Base-by-base conservation (phyloP, 2,888 invertebrate genomes). In the Peribatodes rhomboidaria region DNA sequence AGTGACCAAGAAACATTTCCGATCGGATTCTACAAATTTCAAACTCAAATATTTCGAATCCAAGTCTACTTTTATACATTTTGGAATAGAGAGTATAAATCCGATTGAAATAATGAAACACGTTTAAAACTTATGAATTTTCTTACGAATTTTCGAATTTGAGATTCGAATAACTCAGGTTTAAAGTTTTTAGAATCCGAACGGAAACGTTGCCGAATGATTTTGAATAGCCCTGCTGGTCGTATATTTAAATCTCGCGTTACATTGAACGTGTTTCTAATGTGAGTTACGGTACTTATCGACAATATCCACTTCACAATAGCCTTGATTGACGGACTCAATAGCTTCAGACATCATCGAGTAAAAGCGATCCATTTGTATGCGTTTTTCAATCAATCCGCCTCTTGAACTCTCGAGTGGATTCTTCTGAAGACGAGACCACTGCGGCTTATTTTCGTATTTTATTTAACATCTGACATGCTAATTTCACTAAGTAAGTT, bases 341-440 rank as follows among this genome's bases (percentile, higher is more conserved):
- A 78, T 80, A 75, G 76, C 76, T 74, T 73, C 71, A 79, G 78
- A 80, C 74, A 75, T 76, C 76, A 76, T 77, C 74, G 60, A 73
- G 63, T n/a, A 63, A 65, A 69, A 59, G 57, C 62, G 57, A 78
- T 77, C 77, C 71, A 76, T 77, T 75, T 82, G 79, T 79, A 78
- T 81, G 79, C 63, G 76, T 76, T 74, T 81, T 81, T 82, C 77
- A 80, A 81, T 78, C 75, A 70, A 72, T 73, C 80, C 79, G 78
- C 75, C 78, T 78, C 76, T 82, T 76, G 77, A 77, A 68, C 79
- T 80, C 80, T 83, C 83, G 81, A 81, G 74, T 71, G 81, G 72
- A 87, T 89, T 86, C 85, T 85, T 88, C 81, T 85, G 81, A 83
- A n/a, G n/a, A n/a, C n/a, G n/a, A n/a, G n/a, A n/a, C n/a, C n/a